phyloP scores from a whole-genome alignment of 1,140 invertebrate genomes.

The Ostrea edulis region DNA sequence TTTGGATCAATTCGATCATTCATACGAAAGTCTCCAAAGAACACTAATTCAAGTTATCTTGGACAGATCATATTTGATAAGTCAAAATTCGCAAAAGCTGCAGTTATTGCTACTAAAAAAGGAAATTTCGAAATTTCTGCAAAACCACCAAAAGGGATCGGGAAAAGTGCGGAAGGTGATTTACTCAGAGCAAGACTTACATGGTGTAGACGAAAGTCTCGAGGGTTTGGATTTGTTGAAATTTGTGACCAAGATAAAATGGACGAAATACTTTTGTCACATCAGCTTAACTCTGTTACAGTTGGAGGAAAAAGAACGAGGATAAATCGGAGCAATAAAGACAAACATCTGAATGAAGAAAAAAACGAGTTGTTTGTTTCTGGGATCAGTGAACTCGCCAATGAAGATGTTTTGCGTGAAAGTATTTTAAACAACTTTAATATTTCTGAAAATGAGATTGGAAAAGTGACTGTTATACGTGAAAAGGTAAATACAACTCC shows the following conservation, averaged over 20 bases:
- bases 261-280: not conserved
- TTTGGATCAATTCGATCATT: constrained; percentile 25
- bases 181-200: constrained; percentile 63
- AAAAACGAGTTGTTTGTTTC: constrained; percentile 42
- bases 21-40: constrained; percentile 9
- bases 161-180: constrained; percentile 37
- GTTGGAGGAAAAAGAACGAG: constrained; percentile 44
- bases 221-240: constrained; percentile 63
- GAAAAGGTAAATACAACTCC: constrained; percentile 41
- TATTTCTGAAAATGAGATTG: constrained; percentile 21
- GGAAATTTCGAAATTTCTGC: constrained; percentile 38
- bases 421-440: constrained; percentile 49
- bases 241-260: not conserved
- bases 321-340: constrained; percentile 25
- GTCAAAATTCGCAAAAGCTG: constrained; percentile 57
- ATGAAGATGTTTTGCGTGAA: constrained; percentile 57
- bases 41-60: constrained; percentile 54
- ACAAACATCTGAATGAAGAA: not conserved
- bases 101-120: constrained; percentile 47
- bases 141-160: constrained; percentile 16
- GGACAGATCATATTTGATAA: constrained; percentile 65
- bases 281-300: not conserved
- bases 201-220: constrained; percentile 64
- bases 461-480: constrained; percentile 53
- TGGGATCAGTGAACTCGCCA: constrained; percentile 43